A percentile compares a stretch with the other conserved stretches of the same genome.
These are phyloP conservation scores for Gymnobelideus leadbeateri DNA, from an alignment of 2,113 vertebrate genomes.

Conservation along the genomic window DNA sequence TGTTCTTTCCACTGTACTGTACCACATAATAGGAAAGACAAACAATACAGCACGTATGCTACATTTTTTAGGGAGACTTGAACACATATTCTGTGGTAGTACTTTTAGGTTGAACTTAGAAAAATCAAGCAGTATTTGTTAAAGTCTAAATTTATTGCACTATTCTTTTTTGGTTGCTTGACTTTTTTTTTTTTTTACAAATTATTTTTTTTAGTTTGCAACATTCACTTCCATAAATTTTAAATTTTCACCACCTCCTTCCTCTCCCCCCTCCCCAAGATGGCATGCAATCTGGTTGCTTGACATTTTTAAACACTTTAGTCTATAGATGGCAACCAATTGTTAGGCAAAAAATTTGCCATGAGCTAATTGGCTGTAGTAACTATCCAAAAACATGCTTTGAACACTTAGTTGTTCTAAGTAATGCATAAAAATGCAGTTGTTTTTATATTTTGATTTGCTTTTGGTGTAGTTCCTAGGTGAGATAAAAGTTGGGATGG, in stretches of 20 bases:
- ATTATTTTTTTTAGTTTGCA: no score
- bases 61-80: background rate
- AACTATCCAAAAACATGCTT: background rate
- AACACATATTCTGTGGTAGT: background rate
- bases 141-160: background rate
- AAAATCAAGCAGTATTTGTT: background rate
- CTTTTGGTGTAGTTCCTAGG: background rate
- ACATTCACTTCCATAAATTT: no score
- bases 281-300: no score
- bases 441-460: background rate
- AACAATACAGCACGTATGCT: background rate
- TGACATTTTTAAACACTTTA: background rate
- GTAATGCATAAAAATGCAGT: background rate
- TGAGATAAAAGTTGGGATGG: background rate
- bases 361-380: background rate
- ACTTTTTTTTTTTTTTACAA: no score
- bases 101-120: background rate
- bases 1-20: background rate
- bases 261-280: no score
- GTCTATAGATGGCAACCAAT: background rate
- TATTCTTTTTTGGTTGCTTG: no score
- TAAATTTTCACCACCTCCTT: no score
- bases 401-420: background rate
- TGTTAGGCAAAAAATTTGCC: background rate
- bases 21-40: background rate